Evolutionary conservation across 2,113 vertebrate species (phyloP).

Genomic region (Propithecus coquereli): DNA sequence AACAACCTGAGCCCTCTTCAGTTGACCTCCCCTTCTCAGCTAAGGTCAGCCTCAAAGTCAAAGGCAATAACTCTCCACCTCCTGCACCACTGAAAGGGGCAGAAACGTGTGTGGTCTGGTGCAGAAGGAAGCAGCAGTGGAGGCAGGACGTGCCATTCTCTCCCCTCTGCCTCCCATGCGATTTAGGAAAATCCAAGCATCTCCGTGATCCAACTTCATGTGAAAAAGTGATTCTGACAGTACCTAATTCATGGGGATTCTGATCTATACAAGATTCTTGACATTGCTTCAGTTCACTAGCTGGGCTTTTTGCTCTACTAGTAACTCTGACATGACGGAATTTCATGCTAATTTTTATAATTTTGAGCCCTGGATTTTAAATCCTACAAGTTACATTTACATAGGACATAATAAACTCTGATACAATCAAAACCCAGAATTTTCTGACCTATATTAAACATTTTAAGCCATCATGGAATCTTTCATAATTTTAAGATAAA

Average conservation of each 20-base stretch:
- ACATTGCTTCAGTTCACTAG: not conserved
- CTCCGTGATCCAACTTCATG: not conserved
- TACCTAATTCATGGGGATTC: not conserved
- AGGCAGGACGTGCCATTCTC: accelerated
- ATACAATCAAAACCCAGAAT: not conserved
- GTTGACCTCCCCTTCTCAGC: not conserved
- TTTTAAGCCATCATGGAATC: not conserved
- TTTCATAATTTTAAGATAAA: slow-evolving; percentile 17
- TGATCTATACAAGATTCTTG: not conserved
- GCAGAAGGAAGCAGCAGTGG: not conserved
- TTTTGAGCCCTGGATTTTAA: not conserved
- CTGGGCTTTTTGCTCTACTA: not conserved
- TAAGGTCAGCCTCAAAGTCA: not conserved
- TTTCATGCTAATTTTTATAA: not conserved
- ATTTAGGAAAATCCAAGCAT: not conserved
- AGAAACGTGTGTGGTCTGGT: not conserved
- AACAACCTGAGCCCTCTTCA: not conserved
- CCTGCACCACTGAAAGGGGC: not conserved
- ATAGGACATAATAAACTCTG: not conserved
- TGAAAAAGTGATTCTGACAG: not conserved
- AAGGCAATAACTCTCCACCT: not conserved
- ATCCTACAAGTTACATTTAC: not conserved
- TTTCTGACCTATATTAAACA: not conserved
- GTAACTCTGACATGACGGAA: not conserved
- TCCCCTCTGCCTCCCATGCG: too few species aligned